Conservation (phyloP, 2,797 vertebrate genomes). For the Sebastes cheni region DNA sequence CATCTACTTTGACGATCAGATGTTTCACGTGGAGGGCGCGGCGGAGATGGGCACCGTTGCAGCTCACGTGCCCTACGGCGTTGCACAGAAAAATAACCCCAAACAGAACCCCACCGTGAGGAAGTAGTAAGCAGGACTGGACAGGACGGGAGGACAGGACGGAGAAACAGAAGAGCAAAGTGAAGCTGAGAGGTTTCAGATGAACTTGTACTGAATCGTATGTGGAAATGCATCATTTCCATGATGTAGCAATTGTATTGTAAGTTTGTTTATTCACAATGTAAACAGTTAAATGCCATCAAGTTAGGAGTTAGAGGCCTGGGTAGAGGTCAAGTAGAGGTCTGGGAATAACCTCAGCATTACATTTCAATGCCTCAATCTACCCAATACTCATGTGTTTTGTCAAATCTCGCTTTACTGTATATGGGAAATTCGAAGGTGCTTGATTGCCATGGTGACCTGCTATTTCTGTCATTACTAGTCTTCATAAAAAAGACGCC, state of each 20-base stretch:
- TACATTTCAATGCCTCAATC: background rate
- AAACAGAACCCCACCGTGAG: conserved; percentile 55
- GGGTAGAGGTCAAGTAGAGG: conserved; percentile 19
- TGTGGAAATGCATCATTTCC: conserved; percentile 47
- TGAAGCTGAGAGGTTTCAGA: background rate
- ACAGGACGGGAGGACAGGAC: background rate
- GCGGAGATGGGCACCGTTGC: conserved; percentile 93
- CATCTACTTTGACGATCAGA: conserved; percentile 98
- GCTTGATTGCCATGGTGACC: background rate
- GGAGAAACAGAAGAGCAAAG: background rate
- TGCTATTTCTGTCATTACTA: background rate
- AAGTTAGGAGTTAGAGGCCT: background rate
- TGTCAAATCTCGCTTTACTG: background rate
- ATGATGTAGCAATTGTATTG: conserved; percentile 5
- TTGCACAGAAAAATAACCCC: conserved; percentile 85
- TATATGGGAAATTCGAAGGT: background rate
- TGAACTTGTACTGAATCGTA: conserved; percentile 28
- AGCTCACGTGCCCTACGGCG: conserved; percentile 95
- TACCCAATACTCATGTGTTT: background rate
- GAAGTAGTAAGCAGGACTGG: conserved; percentile 58
- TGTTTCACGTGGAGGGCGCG: conserved; percentile 96
- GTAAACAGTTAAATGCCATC: background rate
- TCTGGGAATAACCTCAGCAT: conserved; percentile 26
- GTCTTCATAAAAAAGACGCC: background rate
- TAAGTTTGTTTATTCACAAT: conserved; percentile 20